Base-by-base conservation (phyloP, 2,797 vertebrate genomes). In the Vespertilio murinus region DNA sequence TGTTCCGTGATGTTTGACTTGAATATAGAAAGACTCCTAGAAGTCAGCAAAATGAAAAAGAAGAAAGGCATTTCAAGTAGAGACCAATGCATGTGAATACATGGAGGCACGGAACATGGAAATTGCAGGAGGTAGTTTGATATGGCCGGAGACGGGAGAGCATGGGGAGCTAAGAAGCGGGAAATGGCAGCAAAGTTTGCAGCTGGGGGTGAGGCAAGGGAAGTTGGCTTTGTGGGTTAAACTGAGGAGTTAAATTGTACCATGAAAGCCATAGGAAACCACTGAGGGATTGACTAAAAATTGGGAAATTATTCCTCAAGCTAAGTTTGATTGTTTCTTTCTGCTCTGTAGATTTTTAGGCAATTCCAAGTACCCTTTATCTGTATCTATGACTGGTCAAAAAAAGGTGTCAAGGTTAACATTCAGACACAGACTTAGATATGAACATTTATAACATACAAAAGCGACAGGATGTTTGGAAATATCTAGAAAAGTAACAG, bases 401-500 rank as follows among this genome's bases (percentile, higher is more conserved):
- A 73, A 73, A 69, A 70, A 71, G 47, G 56, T 47, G 45, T 47
- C 38, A 54, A 35, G 40, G 40, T 59, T 81, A 77, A 80, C 82
- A 64, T 87, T 42, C 23, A 95, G 87, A 28, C 71, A 86, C n/a
- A 45, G 0, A 23, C 1, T 42, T 88, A 89, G 65, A 86, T 12
- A 73, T 1, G 22, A 70, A 61, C 22, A 35, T 33, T 33, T 6
- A 30, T 42, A 64, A 71, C 1, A 52, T 16, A 5, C 7, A 30
- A 11, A 35, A 75, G 38, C 35, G 49, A 56, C 7, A 25, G n/a
- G 59, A 33, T 78, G 59, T 85, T 56, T 75, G 65, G 77, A 18
- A 74, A 91, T 49, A 65, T 52, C n/a, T 94, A 49, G 94, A 80
- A 82, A 73, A 75, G 17, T 74, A 65, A 78, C 54, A 65, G 59